Evolutionary conservation across 2,888 invertebrate genomes (phyloP), one percentile per base, ranked within the genome.

Genomic region (Merodon equestris): DNA sequence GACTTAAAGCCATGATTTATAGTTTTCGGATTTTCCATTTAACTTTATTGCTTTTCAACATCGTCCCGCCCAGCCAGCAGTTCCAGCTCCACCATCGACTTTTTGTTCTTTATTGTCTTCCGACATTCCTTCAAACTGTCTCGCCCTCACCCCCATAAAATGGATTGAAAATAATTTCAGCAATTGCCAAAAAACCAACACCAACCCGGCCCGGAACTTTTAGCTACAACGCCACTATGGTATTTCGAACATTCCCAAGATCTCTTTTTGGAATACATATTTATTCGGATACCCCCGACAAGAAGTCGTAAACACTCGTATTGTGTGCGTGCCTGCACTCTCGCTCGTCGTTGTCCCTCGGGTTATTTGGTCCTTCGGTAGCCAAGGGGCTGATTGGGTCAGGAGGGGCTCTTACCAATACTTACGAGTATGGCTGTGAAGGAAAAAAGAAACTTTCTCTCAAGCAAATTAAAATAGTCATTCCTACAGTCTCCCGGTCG

Each of bases 1-100:
- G 75, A 81, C 81, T 81, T 71, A 75, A 75, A 71, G 81, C 81
- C 81, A 81, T 75, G 81, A 81, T 81, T 81, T 81, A 81, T 81
- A 81, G 81, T 71, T 81, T 81, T 81, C 70, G 81, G 81, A 81
- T 81, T 81, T 81, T 81, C 81, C 75, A 81, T 81, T 81, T 81
- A 81, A 81, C 81, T 81, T 81, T 81, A 81, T 81, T 75, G 75
- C 75, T 81, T 81, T 81, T 81, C 68, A 60, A 63, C 79, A 27
- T 74, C 63, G 18, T 74, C 58, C 64, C 40, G 67, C 70, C 64
- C 27, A 36, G 60, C 19, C 54, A 50, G 64, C 34, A 18, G 34
- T 17, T 14, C 36, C 56, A 40, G 50, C 27, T n/a, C 54, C 63
- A 48, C 57, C 61, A 44, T 48, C 42, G 47, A 54, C 54, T 45